Conservation (phyloP, 2,888 invertebrate genomes). For the Pseudolycoriella hygida region DNA sequence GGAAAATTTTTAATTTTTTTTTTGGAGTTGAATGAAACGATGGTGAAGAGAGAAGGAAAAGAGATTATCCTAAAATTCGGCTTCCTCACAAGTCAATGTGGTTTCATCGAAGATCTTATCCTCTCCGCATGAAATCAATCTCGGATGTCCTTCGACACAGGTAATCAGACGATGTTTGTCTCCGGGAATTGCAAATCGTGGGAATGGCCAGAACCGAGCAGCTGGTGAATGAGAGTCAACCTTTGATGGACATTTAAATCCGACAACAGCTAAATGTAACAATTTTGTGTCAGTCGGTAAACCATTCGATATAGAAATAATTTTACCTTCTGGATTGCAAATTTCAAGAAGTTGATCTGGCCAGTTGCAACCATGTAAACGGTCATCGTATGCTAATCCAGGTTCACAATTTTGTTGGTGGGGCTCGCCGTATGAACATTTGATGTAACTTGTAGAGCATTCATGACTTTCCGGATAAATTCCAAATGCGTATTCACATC, state of each 20-base stretch:
- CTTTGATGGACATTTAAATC: slow-evolving; percentile 81
- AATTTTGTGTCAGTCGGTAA: slow-evolving; percentile 2
- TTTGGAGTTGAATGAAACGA: too few species aligned
- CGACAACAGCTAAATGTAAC: slow-evolving; percentile 55
- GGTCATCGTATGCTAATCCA: slow-evolving; percentile 75
- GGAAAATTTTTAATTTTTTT: too few species aligned
- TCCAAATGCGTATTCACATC: slow-evolving; percentile 79
- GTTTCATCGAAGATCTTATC: slow-evolving; percentile 74
- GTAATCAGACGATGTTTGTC: slow-evolving; percentile 78
- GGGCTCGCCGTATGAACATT: slow-evolving; percentile 69
- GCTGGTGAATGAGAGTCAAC: slow-evolving; percentile 63
- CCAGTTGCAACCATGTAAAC: slow-evolving; percentile 84
- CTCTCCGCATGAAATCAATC: slow-evolving; percentile 74
- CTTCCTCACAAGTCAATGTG: slow-evolving; percentile 68
- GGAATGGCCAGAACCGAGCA: slow-evolving; percentile 84
- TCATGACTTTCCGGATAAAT: slow-evolving; percentile 63
- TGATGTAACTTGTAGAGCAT: slow-evolving; percentile 73
- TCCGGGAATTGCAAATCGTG: slow-evolving; percentile 73
- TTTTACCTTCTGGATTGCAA: slow-evolving; percentile 74
- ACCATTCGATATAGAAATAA: background rate
- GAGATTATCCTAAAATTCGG: slow-evolving; percentile 28
- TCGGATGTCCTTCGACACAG: slow-evolving; percentile 77
- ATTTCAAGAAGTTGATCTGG: slow-evolving; percentile 73
- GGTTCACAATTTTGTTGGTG: slow-evolving; percentile 67
- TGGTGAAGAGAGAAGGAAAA: too few species aligned